Evolutionary conservation across 2,113 vertebrate species (phyloP).

Genomic region (Myiozetetes cayanensis): DNA sequence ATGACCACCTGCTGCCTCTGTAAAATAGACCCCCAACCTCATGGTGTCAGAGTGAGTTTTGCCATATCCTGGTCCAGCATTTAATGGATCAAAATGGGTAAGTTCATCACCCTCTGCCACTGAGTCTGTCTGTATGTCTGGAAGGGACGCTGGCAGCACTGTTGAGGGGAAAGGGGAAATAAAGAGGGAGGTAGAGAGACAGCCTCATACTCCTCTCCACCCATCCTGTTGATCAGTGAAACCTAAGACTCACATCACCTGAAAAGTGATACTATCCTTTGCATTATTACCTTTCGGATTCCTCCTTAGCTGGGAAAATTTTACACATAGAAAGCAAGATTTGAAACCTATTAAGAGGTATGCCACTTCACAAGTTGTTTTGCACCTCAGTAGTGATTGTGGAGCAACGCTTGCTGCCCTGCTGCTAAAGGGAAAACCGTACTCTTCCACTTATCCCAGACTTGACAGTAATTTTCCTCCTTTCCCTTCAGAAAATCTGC

Average conservation of each 20-base stretch:
- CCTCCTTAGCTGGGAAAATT: neutral
- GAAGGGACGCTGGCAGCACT: neutral
- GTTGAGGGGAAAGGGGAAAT: neutral
- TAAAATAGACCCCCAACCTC: slow-evolving; percentile 33
- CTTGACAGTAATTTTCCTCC: neutral
- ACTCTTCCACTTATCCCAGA: neutral
- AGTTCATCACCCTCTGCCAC: neutral
- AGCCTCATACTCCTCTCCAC: neutral
- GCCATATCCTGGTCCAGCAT: neutral
- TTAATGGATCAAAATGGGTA: neutral
- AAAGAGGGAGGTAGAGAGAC: neutral
- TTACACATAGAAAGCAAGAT: neutral
- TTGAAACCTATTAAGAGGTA: neutral
- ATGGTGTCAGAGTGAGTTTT: slow-evolving; percentile 7
- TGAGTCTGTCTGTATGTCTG: neutral
- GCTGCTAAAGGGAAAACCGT: neutral
- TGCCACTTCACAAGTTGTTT: neutral
- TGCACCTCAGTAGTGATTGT: neutral
- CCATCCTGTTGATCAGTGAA: neutral
- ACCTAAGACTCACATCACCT: neutral
- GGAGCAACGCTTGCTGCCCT: neutral
- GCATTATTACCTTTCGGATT: neutral
- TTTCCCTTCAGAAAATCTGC: neutral
- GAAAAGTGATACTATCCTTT: neutral
- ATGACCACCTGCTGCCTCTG: neutral